Evolutionary conservation across 2,888 invertebrate genomes (phyloP), one percentile per base, ranked within the genome.

Genomic region (Crocallis elinguaria): DNA sequence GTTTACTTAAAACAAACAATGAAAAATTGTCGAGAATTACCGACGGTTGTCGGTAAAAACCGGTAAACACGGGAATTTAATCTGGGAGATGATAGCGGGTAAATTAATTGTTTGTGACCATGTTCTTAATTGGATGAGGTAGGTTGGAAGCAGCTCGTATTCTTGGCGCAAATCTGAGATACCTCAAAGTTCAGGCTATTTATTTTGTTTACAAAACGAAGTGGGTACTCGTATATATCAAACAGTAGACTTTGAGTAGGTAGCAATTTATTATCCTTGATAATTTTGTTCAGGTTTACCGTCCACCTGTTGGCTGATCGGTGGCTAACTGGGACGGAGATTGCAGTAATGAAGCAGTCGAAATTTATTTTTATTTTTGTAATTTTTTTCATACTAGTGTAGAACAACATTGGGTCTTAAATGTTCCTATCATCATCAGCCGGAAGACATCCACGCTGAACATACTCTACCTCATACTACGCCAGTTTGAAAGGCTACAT

Each of bases 1-100:
- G 63, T 63, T 59, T 41, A 51, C 56, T 41, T 56, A 69, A 70
- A 62, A 61, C 56, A 57, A 59, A 62, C 56, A 60, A 62, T 58
- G 51, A 62, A 38, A 56, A 54, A 56, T 46, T 21, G 39, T 37
- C 46, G 23, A 37, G 35, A 39, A 57, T 52, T 39, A 48, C 50
- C 29, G 11, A 16, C 29, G 33, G 45, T 49, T 23, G 49, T 38
- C 43, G 54, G 51, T 33, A 29, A 38, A 42, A 43, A 41, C 41
- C 39, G 44, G 44, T 61, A 35, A 58, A 58, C 33, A 38, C 35
- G 8, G 52, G 54, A 57, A 59, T 59, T 59, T 55, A 57, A 59
- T 59, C 62, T 46, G 25, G 19, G n/a, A 42, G 42, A 52, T 52
- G 59, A 62, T 62, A 59, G 49, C 45, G 41, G 53, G 46, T 29